Conservation (phyloP, 2,888 invertebrate species). For the Sphinx pinastri region DNA sequence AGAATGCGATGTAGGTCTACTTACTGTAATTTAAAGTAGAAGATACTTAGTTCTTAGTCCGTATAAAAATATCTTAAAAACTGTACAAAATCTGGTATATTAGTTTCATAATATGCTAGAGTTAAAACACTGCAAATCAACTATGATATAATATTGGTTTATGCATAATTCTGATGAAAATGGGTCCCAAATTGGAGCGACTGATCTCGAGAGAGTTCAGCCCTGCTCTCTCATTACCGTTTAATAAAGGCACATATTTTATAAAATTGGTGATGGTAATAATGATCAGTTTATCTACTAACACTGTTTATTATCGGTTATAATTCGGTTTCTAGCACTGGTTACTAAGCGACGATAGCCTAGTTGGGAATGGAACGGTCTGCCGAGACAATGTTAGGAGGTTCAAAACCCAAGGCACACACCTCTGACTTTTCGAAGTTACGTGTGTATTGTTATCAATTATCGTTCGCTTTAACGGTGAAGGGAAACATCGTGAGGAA, state of each 20-base stretch:
- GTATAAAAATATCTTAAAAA: not conserved
- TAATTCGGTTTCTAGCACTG: no score
- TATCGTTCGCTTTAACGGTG: no score
- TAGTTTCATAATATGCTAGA: not conserved
- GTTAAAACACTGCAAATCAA: not conserved
- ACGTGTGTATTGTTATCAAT: no score
- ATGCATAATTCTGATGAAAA: not conserved
- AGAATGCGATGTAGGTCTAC: not conserved
- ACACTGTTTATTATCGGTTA: no score
- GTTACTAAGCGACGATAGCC: no score
- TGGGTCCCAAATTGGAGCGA: not conserved
- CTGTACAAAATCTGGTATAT: not conserved
- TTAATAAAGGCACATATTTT: not conserved
- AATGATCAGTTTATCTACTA: not conserved
- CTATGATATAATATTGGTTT: not conserved
- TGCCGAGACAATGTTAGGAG: no score
- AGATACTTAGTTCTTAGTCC: no score
- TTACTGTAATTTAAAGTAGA: not conserved
- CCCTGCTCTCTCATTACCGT: not conserved
- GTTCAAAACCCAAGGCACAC: no score
- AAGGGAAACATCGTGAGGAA: no score
- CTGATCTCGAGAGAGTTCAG: not conserved
- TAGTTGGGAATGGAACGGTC: no score
- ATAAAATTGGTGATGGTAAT: not conserved
- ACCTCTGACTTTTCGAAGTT: no score